These are phyloP conservation scores for Watersipora subatra DNA, from an alignment of 1,140 invertebrate genomes.

Conservation along the genomic window DNA sequence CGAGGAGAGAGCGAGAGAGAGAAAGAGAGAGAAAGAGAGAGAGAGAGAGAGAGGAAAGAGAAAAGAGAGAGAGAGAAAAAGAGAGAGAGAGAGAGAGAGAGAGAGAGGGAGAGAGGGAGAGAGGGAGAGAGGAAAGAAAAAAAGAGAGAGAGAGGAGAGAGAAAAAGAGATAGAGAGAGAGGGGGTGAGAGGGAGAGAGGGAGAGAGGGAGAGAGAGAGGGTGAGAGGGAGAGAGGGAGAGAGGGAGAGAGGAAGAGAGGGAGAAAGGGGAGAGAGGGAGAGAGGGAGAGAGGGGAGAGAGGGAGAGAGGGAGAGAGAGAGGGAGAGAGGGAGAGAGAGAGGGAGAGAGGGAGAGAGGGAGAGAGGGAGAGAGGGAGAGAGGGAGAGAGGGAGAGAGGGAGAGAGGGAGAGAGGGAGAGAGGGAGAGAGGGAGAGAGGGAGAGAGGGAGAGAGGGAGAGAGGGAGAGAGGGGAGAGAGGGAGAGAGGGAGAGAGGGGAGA, in stretches of 20 bases:
- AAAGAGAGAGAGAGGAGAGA: not conserved
- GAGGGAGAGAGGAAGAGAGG: not conserved
- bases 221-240: not conserved
- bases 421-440: not conserved
- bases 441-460: not conserved
- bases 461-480: not conserved
- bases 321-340: no score
- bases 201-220: no score
- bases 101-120: not conserved
- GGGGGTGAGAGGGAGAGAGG: no score
- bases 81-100: not conserved
- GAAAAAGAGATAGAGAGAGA: no score
- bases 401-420: slow-evolving; percentile 5
- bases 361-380: no score
- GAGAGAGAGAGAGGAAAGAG: not conserved
- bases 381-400: no score
- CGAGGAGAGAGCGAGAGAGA: no score
- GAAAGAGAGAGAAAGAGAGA: not conserved
- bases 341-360: no score
- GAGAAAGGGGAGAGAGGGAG: no score
- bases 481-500: not conserved
- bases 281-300: no score
- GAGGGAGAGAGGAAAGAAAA: not conserved
- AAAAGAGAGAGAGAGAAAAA: not conserved
- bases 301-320: no score